phyloP scores from a whole-genome alignment of 2,888 invertebrate genomes.

The Leptinotarsa peninsularis region DNA sequence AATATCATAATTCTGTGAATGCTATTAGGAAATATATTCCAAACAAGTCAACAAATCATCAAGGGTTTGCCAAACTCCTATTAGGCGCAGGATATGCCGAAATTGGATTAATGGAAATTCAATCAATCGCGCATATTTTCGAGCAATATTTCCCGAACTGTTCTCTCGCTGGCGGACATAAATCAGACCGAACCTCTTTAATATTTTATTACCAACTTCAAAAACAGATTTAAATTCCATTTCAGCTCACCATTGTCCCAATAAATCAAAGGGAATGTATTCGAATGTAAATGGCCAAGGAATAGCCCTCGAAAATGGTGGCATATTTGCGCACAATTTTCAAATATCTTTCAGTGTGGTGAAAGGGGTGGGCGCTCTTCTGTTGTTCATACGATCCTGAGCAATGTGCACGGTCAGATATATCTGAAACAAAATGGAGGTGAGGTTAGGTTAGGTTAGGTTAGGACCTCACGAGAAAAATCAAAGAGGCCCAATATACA shows the following conservation, averaged over 20 bases:
- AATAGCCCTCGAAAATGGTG: conserved; percentile 85
- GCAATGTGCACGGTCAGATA: conserved; percentile 92
- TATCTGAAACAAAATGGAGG: conserved; percentile 72
- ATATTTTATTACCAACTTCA: conserved; percentile 22
- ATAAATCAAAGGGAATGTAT: conserved; percentile 89
- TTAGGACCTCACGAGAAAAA: not conserved
- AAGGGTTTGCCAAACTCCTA: not conserved
- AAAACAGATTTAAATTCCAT: conserved; percentile 22
- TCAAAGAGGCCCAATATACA: not conserved
- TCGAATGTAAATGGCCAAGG: conserved; percentile 92
- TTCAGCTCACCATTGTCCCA: conserved; percentile 75
- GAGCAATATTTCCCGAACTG: conserved; percentile 14
- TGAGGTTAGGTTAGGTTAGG: no score
- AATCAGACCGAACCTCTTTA: conserved; percentile 19
- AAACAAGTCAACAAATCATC: not conserved
- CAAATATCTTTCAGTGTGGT: conserved; percentile 83
- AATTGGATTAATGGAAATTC: conserved; percentile 3
- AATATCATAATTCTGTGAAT: no score
- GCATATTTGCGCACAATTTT: conserved; percentile 81
- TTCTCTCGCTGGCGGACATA: conserved; percentile 9
- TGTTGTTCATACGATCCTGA: conserved; percentile 86
- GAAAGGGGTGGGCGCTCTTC: conserved; percentile 71
- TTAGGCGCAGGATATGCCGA: conserved; percentile 1
- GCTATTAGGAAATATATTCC: not conserved
- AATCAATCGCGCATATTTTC: conserved; percentile 17